These are phyloP conservation scores for Trichomycterus rosablanca DNA, from an alignment of 2,113 vertebrate species.

Conservation along the genomic window DNA sequence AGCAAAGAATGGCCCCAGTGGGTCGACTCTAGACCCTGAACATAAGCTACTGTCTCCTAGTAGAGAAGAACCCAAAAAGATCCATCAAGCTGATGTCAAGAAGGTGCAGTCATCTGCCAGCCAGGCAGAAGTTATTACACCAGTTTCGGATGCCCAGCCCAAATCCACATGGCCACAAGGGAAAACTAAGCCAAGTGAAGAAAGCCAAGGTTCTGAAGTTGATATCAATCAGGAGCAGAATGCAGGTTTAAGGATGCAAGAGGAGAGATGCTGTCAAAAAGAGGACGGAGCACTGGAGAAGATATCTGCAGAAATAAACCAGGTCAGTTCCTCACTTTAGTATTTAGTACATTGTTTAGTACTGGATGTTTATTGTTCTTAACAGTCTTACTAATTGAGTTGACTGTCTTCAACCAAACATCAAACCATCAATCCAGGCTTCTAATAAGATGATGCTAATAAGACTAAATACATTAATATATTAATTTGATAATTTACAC, in stretches of 20 bases:
- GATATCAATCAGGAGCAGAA: neutral
- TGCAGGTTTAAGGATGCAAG: neutral
- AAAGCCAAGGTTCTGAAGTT: neutral
- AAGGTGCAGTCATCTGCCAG: constrained; percentile 37
- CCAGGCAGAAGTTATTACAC: constrained; percentile 42
- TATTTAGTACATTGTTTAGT: too few relatives aligned
- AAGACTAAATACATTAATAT: too few relatives aligned
- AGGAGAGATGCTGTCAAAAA: neutral
- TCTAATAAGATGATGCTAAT: too few relatives aligned
- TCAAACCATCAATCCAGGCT: too few relatives aligned
- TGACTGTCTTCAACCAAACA: too few relatives aligned
- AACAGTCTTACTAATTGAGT: too few relatives aligned
- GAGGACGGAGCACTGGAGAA: neutral
- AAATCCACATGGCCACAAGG: neutral
- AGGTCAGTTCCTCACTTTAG: too few relatives aligned
- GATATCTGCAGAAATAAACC: neutral
- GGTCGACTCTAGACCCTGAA: constrained; percentile 8
- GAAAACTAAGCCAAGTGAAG: neutral
- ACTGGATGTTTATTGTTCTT: too few relatives aligned
- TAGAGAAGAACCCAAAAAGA: constrained; percentile 23
- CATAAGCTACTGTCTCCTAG: constrained; percentile 27
- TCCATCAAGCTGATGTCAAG: constrained; percentile 34
- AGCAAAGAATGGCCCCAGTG: neutral
- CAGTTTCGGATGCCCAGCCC: constrained; percentile 5
- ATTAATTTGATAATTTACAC: too few relatives aligned